These are phyloP conservation scores for Pemphigus obesinymphae DNA, from an alignment of 1,140 invertebrate genomes.

Conservation along the genomic window DNA sequence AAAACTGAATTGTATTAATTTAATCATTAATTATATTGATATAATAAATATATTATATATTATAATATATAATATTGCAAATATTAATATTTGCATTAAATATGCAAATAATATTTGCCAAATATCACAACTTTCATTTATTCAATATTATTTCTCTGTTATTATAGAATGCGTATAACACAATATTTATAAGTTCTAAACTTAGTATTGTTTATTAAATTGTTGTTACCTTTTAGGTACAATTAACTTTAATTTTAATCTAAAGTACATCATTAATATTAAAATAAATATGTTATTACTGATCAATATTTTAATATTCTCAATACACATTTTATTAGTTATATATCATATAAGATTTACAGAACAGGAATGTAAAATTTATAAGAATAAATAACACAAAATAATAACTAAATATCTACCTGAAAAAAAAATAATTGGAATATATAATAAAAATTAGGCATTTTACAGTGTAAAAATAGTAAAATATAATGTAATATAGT, in stretches of 20 bases:
- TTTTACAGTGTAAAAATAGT: background rate
- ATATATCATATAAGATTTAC: background rate
- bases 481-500: background rate
- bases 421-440: background rate
- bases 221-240: no score
- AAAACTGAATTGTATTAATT: no score
- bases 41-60: no score
- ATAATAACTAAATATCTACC: background rate
- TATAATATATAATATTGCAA: no score
- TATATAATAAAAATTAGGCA: background rate
- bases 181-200: no score
- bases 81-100: no score
- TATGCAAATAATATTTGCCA: no score
- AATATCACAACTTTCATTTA: no score
- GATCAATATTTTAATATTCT: background rate
- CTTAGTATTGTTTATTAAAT: no score
- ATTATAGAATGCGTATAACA: no score
- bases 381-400: constrained; percentile 14
- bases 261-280: background rate
- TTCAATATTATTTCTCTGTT: no score
- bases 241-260: background rate
- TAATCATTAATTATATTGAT: no score
- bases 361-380: constrained; percentile 18
- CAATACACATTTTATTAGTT: background rate
- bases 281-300: background rate